Conservation (phyloP, 2,113 vertebrate species). For the Malurus cyaneus region DNA sequence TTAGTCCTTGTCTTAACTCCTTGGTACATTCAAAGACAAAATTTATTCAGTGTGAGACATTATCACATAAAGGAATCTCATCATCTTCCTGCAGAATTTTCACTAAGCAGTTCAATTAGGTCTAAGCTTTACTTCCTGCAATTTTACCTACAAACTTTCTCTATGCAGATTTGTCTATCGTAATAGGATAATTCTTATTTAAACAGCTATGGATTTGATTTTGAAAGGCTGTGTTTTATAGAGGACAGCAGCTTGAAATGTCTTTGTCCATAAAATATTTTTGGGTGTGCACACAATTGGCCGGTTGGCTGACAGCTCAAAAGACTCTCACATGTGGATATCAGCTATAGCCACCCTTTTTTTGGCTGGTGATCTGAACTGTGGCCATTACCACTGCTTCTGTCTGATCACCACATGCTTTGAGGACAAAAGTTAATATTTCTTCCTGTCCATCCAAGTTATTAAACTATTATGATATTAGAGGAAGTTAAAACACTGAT, state of each 20-base stretch:
- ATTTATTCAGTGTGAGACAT: neutral
- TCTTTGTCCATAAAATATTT: neutral
- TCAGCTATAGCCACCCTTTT: neutral
- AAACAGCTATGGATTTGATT: neutral
- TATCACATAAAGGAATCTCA: neutral
- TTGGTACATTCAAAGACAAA: neutral
- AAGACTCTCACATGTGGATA: neutral
- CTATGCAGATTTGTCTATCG: neutral
- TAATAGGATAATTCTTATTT: neutral
- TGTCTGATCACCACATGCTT: neutral
- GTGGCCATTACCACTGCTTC: neutral
- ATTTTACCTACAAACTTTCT: neutral
- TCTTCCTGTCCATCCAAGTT: neutral
- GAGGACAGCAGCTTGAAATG: neutral
- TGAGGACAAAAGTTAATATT: neutral
- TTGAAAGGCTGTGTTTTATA: neutral
- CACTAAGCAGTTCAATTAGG: neutral
- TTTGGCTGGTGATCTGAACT: neutral
- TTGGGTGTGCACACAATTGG: neutral
- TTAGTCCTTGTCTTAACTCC: neutral
- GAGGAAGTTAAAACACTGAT: neutral
- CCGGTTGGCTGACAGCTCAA: neutral
- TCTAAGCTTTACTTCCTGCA: neutral
- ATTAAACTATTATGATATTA: neutral
- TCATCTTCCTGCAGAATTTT: neutral